A percentile compares a stretch with the other conserved stretches of the same genome.
These are phyloP conservation scores for Drosophila paramelanica DNA, from an alignment of 2,888 invertebrate genomes.

Conservation along the genomic window DNA sequence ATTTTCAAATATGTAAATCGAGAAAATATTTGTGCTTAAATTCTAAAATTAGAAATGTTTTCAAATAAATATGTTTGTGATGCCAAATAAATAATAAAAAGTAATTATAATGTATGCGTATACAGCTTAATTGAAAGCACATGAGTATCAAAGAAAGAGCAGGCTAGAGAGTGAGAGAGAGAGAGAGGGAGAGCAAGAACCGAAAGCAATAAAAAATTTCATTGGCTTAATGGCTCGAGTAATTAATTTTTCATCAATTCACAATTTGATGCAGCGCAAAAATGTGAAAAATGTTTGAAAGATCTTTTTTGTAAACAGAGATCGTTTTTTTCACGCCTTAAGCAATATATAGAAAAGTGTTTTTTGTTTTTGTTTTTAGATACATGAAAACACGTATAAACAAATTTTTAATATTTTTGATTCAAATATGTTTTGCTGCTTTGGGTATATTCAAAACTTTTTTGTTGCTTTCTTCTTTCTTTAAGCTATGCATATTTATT, in stretches of 20 bases:
- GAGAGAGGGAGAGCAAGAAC: neutral
- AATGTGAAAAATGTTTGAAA: constrained; percentile 27
- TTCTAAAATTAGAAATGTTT: neutral
- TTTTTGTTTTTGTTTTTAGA: neutral
- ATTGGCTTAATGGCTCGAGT: constrained; percentile 34
- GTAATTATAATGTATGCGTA: constrained; percentile 18
- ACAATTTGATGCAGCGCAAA: constrained; percentile 32
- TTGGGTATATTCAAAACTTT: neutral
- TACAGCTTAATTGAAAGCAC: constrained; percentile 27
- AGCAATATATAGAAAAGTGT: constrained; percentile 1
- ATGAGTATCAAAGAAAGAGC: neutral
- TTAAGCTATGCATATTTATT: constrained; percentile 33
- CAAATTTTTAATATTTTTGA: constrained; percentile 29
- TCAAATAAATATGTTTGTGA: constrained; percentile 31
- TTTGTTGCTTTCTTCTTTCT: neutral
- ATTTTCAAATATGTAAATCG: constrained; percentile 1
- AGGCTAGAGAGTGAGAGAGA: neutral
- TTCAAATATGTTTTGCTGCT: constrained; percentile 12
- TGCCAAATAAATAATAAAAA: constrained; percentile 31
- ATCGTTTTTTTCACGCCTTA: constrained; percentile 11
- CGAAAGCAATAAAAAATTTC: constrained; percentile 20
- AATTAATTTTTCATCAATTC: constrained; percentile 33
- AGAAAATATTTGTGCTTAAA: neutral
- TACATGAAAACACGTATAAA: constrained; percentile 3
- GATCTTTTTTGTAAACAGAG: constrained; percentile 40